These are phyloP conservation scores for Kryphioiulus occultus DNA, from an alignment of 2,888 invertebrate genomes.

Conservation along the genomic window DNA sequence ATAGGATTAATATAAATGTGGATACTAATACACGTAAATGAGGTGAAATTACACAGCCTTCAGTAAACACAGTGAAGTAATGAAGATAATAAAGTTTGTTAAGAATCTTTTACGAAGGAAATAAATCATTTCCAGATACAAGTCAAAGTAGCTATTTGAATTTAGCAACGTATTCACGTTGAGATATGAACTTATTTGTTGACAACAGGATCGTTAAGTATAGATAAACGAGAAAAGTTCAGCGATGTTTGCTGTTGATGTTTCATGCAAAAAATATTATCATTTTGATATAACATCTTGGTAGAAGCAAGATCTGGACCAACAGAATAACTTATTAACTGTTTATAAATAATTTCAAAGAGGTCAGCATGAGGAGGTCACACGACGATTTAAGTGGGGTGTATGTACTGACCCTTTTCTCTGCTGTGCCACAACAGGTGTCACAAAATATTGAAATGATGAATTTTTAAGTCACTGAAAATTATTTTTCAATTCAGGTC, in stretches of 20 bases:
- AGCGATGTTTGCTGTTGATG: neutral
- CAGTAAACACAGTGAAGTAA: too few species aligned
- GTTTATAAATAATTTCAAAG: neutral
- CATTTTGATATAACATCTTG: neutral
- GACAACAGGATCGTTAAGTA: neutral
- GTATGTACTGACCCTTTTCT: neutral
- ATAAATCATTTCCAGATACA: too few species aligned
- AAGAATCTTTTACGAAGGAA: too few species aligned
- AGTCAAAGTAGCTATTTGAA: too few species aligned
- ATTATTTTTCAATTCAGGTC: too few species aligned
- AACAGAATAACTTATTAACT: neutral
- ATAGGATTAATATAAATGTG: too few species aligned
- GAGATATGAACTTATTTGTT: neutral
- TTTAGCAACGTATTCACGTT: neutral
- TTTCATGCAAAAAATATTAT: neutral
- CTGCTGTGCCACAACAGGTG: neutral
- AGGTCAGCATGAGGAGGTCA: neutral
- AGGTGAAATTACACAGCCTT: too few species aligned
- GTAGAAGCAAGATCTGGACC: neutral
- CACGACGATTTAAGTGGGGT: neutral
- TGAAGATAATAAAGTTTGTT: too few species aligned
- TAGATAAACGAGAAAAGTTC: neutral
- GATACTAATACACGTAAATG: too few species aligned
- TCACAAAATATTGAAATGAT: neutral
- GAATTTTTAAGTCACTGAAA: too few species aligned